phyloP scores from a whole-genome alignment of 2,888 invertebrate genomes.

The Conistra vaccinii region DNA sequence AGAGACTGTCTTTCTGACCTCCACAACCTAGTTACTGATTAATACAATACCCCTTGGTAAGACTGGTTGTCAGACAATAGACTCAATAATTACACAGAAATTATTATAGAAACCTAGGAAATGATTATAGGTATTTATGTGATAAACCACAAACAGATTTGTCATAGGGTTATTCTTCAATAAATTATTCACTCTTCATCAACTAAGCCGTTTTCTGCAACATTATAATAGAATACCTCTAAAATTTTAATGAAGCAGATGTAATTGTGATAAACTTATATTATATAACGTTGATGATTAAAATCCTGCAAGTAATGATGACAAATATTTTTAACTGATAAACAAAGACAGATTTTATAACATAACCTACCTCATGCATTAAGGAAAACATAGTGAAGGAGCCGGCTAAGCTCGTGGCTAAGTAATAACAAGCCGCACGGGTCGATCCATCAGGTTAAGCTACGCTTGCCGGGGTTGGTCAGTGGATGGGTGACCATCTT shows the following conservation, averaged over 20 bases:
- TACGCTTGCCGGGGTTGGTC: too few relatives aligned
- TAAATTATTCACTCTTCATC: not conserved
- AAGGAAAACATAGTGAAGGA: too few relatives aligned
- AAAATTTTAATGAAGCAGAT: constrained; percentile 4
- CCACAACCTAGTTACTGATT: too few relatives aligned
- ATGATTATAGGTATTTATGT: not conserved
- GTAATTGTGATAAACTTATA: constrained; percentile 12
- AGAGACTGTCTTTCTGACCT: too few relatives aligned
- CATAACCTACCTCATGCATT: constrained; percentile 41
- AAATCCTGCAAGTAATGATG: constrained; percentile 27
- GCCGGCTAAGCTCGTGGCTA: too few relatives aligned
- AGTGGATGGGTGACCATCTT: too few relatives aligned
- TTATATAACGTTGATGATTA: constrained; percentile 27
- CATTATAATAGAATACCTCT: not conserved
- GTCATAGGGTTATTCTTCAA: not conserved
- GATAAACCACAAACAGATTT: not conserved
- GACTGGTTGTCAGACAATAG: not conserved
- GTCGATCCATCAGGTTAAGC: too few relatives aligned
- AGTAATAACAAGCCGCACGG: too few relatives aligned
- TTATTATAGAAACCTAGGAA: not conserved
- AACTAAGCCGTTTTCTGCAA: not conserved
- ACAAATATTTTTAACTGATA: constrained; percentile 37
- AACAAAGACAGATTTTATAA: constrained; percentile 32
- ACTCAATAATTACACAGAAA: not conserved
- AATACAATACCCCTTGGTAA: too few relatives aligned